A percentile compares a stretch with the other conserved stretches of the same genome.
phyloP scores from a whole-genome alignment of 2,888 invertebrate genomes.

The Netelia melanura region DNA sequence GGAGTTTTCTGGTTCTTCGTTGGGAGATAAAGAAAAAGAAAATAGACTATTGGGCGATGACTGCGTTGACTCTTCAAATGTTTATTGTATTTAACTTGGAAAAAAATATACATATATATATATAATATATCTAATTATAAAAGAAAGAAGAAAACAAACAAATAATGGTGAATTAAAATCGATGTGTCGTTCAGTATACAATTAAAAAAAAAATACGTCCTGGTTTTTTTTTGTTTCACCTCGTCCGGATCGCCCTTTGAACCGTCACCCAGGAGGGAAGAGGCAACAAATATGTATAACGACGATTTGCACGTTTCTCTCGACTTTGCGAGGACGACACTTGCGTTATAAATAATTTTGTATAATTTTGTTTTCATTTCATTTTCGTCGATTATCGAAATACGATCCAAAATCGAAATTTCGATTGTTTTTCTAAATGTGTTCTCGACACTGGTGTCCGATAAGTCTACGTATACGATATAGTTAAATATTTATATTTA shows the following conservation, averaged over 20 bases:
- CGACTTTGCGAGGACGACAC: neutral
- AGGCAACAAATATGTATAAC: neutral
- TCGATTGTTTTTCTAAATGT: no score
- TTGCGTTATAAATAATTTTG: neutral
- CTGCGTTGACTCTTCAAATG: constrained; percentile 75
- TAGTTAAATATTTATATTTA: constrained; percentile 53
- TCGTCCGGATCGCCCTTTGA: neutral
- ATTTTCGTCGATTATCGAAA: neutral
- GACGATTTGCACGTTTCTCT: neutral
- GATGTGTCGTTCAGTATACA: constrained; percentile 35
- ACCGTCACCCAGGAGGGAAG: neutral
- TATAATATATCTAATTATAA: constrained; percentile 77
- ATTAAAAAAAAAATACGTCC: constrained; percentile 11
- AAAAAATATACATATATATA: constrained; percentile 72
- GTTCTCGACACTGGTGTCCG: neutral
- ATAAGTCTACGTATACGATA: neutral
- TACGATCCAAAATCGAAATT: neutral
- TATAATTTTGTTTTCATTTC: neutral
- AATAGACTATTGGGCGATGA: constrained; percentile 63
- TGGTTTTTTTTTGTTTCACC: constrained; percentile 2
- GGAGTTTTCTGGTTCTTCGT: constrained; percentile 61
- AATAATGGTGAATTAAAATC: constrained; percentile 45
- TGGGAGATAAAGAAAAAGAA: constrained; percentile 53
- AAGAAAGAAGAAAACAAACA: constrained; percentile 41
- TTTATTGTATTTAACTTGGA: constrained; percentile 79